These are phyloP conservation scores for Scleropages formosus DNA, from an alignment of 2,797 vertebrate species.

Conservation along the genomic window DNA sequence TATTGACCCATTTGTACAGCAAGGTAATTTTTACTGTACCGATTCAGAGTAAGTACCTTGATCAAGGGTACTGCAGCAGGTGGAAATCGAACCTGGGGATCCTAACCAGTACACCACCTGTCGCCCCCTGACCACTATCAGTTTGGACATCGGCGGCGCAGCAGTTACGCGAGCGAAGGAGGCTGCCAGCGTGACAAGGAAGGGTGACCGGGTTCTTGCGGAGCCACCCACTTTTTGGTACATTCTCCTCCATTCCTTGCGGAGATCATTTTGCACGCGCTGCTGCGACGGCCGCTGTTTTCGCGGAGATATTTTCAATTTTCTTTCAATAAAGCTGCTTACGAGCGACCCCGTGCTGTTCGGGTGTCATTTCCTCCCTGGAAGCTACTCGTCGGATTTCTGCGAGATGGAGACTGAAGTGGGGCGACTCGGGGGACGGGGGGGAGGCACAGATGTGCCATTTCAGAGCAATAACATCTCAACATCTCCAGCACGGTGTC, in stretches of 20 bases:
- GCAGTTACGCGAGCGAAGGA: background rate
- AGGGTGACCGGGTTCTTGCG: background rate
- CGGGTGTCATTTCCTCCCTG: background rate
- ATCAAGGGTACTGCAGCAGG: too few species aligned
- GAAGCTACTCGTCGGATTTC: background rate
- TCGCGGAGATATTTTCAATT: background rate
- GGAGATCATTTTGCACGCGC: background rate
- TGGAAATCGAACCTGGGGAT: too few species aligned
- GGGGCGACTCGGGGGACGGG: background rate
- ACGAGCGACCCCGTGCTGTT: background rate
- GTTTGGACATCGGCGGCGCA: background rate
- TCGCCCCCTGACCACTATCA: too few species aligned
- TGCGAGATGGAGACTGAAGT: background rate
- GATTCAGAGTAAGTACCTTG: too few species aligned
- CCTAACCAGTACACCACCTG: too few species aligned
- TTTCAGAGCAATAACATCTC: background rate
- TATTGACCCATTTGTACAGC: too few species aligned
- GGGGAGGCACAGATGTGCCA: too few species aligned
- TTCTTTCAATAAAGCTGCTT: slow-evolving; percentile 3
- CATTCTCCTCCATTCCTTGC: too few species aligned
- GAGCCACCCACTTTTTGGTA: too few species aligned
- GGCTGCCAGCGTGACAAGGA: background rate
- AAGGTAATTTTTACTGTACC: too few species aligned
- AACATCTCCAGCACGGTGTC: background rate
- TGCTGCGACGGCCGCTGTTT: background rate